Evolutionary conservation across 1,140 invertebrate species (phyloP), one percentile per base, ranked within the genome.

Genomic region (Chymomyza costata): DNA sequence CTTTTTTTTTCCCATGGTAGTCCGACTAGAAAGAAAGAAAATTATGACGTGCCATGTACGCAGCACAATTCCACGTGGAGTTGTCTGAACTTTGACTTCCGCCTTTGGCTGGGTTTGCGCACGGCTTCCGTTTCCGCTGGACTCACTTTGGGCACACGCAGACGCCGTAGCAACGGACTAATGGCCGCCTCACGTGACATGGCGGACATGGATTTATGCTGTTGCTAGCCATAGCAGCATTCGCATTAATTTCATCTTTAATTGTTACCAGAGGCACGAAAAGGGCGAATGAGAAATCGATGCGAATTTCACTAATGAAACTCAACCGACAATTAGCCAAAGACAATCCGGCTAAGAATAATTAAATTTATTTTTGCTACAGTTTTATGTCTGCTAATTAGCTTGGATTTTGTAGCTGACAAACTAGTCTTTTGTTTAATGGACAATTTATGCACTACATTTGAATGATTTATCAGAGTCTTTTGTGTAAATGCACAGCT

Each of bases 161-260:
- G 30, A 53, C 60, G 47, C 38, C 37, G 11, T 19, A 11, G 17
- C 11, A 7, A n/a, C 1, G 31, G n/a, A n/a, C 11, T 34, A 47
- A 14, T 41, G 34, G 13, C 21, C 32, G 30, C 47, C 31, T 63
- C 51, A 40, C 51, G 53, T 62, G 48, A 64, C 60, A 55, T 59
- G 50, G n/a, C 1, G 21, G 31, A 31, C 14, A 15, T 76, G 53
- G 65, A 74, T 74, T 74, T 76, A 76, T 74, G 54, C 56, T 41
- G 10, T 45, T 46, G 64, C 50, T 43, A 32, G 50, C 44, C 53
- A 31, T 52, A 37, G 35, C 64, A 54, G 35, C 70, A 58, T 61
- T 76, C 65, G 37, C 71, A 70, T 76, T 76, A 63, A 76, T 76
- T 76, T 78, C 57, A n/a, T n/a, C n/a, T 70, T 70, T 66, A 76